These are phyloP conservation scores for Agapetus fuscipes DNA, from an alignment of 2,888 invertebrate species.

Conservation along the genomic window DNA sequence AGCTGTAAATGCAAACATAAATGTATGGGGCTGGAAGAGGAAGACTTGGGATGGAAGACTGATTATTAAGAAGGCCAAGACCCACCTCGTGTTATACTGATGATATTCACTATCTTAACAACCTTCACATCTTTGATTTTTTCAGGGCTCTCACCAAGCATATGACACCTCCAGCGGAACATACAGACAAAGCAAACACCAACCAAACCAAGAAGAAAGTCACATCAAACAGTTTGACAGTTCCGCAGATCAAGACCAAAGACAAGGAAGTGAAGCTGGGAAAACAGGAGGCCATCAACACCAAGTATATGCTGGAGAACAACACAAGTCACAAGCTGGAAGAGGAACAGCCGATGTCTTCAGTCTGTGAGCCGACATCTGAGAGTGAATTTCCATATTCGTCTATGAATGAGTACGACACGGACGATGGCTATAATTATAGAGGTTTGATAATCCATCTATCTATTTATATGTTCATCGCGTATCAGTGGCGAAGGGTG, in stretches of 20 bases:
- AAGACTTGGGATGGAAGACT: no score
- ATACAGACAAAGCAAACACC: slow-evolving; percentile 36
- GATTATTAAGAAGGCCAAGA: no score
- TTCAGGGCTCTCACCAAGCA: slow-evolving; percentile 64
- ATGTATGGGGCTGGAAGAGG: no score
- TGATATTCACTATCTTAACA: no score
- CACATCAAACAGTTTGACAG: slow-evolving; percentile 27
- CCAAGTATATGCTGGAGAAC: slow-evolving; percentile 3
- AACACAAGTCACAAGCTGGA: slow-evolving; percentile 5
- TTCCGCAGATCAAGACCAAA: slow-evolving; percentile 15
- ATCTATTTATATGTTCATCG: no score
- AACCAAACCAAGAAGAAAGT: slow-evolving; percentile 33
- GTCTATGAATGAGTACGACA: slow-evolving; percentile 35
- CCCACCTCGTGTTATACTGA: no score
- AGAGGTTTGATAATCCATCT: no score
- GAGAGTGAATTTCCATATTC: slow-evolving; percentile 40
- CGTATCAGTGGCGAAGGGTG: no score
- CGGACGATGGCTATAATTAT: slow-evolving; percentile 23
- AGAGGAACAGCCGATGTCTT: slow-evolving; percentile 10
- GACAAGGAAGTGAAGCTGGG: slow-evolving; percentile 9
- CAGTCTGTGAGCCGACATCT: slow-evolving; percentile 31
- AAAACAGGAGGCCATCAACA: slow-evolving; percentile 3
- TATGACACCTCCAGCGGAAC: slow-evolving; percentile 50
- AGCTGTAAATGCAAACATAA: no score
- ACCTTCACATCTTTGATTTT: no score